phyloP scores from a whole-genome alignment of 2,113 vertebrate genomes.

The Dolichotis patagonum region DNA sequence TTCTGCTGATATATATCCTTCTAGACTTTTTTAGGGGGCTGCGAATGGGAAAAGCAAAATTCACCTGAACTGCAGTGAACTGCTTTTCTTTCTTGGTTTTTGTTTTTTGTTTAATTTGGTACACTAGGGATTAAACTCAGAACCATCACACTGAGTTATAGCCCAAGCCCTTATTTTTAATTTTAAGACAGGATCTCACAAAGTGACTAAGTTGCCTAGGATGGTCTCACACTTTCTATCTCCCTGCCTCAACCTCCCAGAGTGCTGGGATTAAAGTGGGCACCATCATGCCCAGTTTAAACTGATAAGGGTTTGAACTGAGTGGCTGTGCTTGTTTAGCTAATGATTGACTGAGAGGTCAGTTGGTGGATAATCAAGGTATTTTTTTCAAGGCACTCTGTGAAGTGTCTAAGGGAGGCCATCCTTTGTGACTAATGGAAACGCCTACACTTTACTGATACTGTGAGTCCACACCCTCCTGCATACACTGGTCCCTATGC shows the following conservation, averaged over 20 bases:
- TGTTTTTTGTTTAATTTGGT: not conserved
- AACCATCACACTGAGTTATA: not conserved
- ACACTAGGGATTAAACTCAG: not conserved
- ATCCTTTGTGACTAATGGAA: not conserved
- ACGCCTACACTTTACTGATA: not conserved
- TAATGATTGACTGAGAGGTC: not conserved
- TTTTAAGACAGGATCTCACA: not conserved
- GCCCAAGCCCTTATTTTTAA: not conserved
- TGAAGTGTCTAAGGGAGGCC: not conserved
- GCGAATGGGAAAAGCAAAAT: not conserved
- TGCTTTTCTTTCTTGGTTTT: not conserved
- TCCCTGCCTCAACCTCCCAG: not conserved
- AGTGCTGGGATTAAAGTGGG: not conserved
- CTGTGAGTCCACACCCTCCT: not conserved
- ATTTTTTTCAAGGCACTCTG: constrained; percentile 23
- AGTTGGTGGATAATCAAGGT: not conserved
- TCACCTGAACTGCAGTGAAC: constrained; percentile 1
- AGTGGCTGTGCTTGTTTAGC: constrained; percentile 23
- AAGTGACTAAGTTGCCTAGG: not conserved
- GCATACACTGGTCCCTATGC: not conserved
- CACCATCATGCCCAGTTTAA: not conserved
- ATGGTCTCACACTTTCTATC: not conserved
- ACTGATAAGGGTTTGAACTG: not conserved
- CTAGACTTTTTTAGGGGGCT: not conserved
- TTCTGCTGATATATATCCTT: not conserved